A percentile compares a stretch with the other conserved stretches of the same genome.
Evolutionary conservation across 1,140 invertebrate species (phyloP).

Genomic region (Pachypsylla venusta): DNA sequence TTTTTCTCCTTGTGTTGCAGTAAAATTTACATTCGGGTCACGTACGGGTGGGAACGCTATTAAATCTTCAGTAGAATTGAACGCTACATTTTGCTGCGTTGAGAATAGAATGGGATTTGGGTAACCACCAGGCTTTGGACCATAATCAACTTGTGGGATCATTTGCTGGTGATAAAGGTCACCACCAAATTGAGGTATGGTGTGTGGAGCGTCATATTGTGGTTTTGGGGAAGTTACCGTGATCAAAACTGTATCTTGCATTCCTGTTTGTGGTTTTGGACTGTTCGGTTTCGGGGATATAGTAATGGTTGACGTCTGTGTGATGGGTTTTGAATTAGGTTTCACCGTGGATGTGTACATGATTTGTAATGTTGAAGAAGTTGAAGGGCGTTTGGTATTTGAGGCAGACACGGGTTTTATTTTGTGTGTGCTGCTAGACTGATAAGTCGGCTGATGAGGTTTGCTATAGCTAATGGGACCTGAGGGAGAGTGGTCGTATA

Average conservation of each 20-base stretch:
- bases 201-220: slow-evolving; percentile 7
- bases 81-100: slow-evolving; percentile 34
- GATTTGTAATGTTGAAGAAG: background rate
- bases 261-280: background rate
- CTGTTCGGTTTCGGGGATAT: slow-evolving; percentile 4
- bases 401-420: background rate
- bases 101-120: slow-evolving; percentile 17
- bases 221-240: slow-evolving; percentile 24
- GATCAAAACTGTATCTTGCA: background rate
- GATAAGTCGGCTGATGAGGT: background rate
- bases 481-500: background rate
- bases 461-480: background rate
- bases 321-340: background rate
- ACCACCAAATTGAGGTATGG: slow-evolving; percentile 18
- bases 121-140: slow-evolving; percentile 12
- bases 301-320: background rate
- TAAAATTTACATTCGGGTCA: slow-evolving; percentile 57
- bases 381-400: slow-evolving; percentile 1
- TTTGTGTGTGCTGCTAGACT: slow-evolving; percentile 7
- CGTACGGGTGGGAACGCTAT: slow-evolving; percentile 68
- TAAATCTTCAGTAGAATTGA: slow-evolving; percentile 42
- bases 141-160: slow-evolving; percentile 23
- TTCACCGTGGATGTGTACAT: background rate
- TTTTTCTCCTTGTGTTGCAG: slow-evolving; percentile 34
- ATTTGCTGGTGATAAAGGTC: slow-evolving; percentile 26